These are phyloP conservation scores for Diarsia dahlii DNA, from an alignment of 2,888 invertebrate genomes.

Conservation along the genomic window DNA sequence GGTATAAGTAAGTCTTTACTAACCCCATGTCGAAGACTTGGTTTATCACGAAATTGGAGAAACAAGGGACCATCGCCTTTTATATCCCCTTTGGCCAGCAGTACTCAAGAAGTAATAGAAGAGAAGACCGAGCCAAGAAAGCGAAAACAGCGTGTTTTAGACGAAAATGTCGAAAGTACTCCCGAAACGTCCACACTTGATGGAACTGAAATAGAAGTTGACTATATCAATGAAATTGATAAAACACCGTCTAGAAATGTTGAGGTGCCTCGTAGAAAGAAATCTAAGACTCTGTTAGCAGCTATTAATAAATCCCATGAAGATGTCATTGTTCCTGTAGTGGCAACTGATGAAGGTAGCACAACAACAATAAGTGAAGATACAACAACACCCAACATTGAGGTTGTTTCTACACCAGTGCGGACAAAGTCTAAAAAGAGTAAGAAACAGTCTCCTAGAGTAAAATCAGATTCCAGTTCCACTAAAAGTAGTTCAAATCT, in stretches of 20 bases:
- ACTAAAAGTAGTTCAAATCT: conserved; percentile 27
- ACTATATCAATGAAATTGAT: conserved; percentile 46
- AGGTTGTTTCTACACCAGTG: conserved; percentile 62
- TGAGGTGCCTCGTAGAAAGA: conserved; percentile 76
- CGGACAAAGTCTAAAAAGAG: conserved; percentile 68
- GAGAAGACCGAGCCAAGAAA: conserved; percentile 73
- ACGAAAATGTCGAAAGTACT: conserved; percentile 59
- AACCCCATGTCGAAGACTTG: conserved; percentile 89
- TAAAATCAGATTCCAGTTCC: conserved; percentile 31
- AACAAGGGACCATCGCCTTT: conserved; percentile 83
- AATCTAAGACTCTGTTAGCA: conserved; percentile 75
- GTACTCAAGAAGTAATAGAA: conserved; percentile 59
- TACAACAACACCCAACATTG: conserved; percentile 9
- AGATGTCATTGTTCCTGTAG: conserved; percentile 30
- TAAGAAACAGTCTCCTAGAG: conserved; percentile 56
- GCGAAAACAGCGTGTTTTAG: conserved; percentile 70
- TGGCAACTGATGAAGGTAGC: conserved; percentile 15
- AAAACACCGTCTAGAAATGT: conserved; percentile 76
- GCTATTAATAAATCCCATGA: conserved; percentile 63
- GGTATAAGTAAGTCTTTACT: conserved; percentile 89
- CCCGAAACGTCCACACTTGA: conserved; percentile 25
- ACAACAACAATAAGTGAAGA: conserved; percentile 30
- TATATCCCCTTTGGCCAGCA: conserved; percentile 79
- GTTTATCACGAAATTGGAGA: conserved; percentile 87
- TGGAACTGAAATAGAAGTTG: conserved; percentile 32